Conservation (phyloP, 2,797 vertebrate species). For the Tapirus indicus region DNA sequence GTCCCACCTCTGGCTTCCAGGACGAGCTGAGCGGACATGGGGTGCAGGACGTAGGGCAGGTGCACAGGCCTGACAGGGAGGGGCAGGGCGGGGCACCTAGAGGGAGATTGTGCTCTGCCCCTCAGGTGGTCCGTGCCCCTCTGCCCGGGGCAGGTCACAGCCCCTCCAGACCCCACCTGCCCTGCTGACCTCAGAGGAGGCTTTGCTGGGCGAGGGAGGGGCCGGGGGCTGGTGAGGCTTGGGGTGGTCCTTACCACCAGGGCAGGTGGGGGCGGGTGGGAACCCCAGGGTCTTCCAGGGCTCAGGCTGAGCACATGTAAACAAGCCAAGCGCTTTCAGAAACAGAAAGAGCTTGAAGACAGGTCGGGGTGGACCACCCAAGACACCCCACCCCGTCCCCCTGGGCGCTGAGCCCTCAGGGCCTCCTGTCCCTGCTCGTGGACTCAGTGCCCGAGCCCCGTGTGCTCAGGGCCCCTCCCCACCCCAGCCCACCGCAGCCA, state of each 20-base stretch:
- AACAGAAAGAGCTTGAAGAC: background rate
- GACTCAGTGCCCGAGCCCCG: background rate
- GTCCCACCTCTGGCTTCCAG: background rate
- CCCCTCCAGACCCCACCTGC: background rate
- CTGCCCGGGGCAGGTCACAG: background rate
- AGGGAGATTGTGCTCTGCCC: background rate
- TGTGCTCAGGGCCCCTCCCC: background rate
- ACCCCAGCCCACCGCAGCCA: accelerated
- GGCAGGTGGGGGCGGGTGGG: background rate
- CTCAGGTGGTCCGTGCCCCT: background rate
- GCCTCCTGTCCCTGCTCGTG: background rate
- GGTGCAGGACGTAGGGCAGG: background rate
- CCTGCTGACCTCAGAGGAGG: background rate
- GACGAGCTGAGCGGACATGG: background rate
- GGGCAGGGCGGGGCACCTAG: too few species aligned
- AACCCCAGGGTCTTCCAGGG: background rate
- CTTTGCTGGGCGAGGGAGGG: background rate
- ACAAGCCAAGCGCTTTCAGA: background rate
- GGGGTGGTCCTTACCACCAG: background rate
- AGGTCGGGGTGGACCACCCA: background rate
- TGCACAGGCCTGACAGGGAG: too few species aligned
- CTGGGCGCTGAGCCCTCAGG: background rate
- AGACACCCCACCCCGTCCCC: background rate
- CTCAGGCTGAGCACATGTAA: background rate
- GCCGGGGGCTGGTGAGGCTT: background rate